Conservation (phyloP, 37 sponge, comb jelly and placozoan species). For the Tethya wilhelma region DNA sequence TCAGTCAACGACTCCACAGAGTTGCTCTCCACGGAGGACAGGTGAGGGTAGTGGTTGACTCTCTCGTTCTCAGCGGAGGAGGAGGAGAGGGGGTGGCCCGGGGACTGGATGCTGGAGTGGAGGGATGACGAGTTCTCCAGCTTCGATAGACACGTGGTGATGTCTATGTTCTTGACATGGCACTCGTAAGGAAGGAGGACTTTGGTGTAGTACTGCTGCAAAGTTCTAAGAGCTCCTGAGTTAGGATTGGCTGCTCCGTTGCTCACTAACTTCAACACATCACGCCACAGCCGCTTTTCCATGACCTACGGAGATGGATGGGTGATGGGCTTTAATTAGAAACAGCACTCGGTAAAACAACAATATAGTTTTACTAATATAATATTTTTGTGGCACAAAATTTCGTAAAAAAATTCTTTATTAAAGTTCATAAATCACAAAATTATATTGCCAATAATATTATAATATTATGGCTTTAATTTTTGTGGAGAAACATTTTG, state of each 20-base stretch:
- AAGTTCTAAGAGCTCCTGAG: conserved; percentile 32
- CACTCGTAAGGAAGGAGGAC: conserved; percentile 70
- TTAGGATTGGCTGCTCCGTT: conserved; percentile 2
- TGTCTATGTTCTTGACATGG: conserved; percentile 24
- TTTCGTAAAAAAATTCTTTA: too few species aligned
- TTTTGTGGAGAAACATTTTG: too few species aligned
- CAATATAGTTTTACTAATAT: not conserved
- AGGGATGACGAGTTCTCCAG: conserved; percentile 25
- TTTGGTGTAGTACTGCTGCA: conserved; percentile 51
- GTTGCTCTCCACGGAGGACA: not conserved
- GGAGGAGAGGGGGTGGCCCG: conserved; percentile 5
- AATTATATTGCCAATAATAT: too few species aligned
- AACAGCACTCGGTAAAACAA: not conserved
- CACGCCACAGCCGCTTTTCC: conserved; percentile 60
- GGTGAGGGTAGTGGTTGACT: not conserved
- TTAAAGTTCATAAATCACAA: too few species aligned
- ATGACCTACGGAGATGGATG: conserved; percentile 36
- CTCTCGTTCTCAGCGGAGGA: conserved; percentile 5
- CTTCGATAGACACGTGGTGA: conserved; percentile 26
- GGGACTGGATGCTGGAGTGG: conserved; percentile 13
- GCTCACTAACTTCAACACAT: conserved; percentile 32
- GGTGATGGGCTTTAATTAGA: not conserved
- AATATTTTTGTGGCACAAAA: too few species aligned
- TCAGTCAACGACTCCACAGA: not conserved
- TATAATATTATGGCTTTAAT: too few species aligned